Evolutionary conservation across 2,888 invertebrate species (phyloP), one percentile per base, ranked within the genome.

Genomic region (Ectobius pallidus): DNA sequence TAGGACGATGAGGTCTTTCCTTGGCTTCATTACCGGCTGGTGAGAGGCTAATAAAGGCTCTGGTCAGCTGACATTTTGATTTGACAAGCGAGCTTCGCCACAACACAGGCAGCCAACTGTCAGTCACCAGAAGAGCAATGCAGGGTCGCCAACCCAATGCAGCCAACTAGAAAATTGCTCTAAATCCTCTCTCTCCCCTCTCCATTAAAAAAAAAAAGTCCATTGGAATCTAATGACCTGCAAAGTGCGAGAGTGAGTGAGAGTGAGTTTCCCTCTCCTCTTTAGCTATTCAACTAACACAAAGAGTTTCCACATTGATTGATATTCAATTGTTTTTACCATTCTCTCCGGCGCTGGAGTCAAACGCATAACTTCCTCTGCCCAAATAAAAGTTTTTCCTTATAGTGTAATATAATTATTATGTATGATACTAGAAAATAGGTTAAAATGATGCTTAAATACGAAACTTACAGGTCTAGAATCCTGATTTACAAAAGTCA

Each of bases 101-200:
- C 25, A 0, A 20, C 52, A 52, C 52, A 52, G 25, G 52, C 52
- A 25, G 52, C 52, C 25, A 18, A n/a, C 49, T 49, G 49, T 27
- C 55, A 22, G 65, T 44, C 65, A 65, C 46, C 44, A 2, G 25
- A 44, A 44, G 63, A 34, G 52, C 25, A 63, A 18, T 46, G 11
- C 27, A 44, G 25, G 65, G 25, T 44, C 27, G 20, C 46, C 44
- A 44, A 65, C 42, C 61, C 20, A 46, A 44, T 25, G 44, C 62
- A 62, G 46, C 44, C 70, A 70, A 62, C 70, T 61, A 61, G 70
- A 70, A 70, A 70, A 70, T 70, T 61, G 61, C 70, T 62, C 62
- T 46, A 61, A 61, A 61, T 46, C 32, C 46, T 22, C 46, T 46
- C 7, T 25, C 49, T n/a, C 49, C 25, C 46, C 49, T 7, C 22